Evolutionary conservation across 2,113 vertebrate species (phyloP).

Genomic region (Odontesthes bonariensis): DNA sequence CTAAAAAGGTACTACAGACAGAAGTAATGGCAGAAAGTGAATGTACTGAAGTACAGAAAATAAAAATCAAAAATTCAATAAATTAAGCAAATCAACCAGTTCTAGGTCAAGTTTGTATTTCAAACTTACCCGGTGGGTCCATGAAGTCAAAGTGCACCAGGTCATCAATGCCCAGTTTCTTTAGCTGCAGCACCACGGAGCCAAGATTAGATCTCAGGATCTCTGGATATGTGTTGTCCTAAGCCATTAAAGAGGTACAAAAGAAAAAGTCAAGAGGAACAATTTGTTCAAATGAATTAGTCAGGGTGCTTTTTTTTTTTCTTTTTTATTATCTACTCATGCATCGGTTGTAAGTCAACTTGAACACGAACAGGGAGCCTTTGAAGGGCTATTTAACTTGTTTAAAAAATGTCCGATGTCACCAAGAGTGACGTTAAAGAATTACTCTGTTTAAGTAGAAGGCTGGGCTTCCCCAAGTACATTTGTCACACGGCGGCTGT

Average conservation of each 20-base stretch:
- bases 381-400: slow-evolving; percentile 73
- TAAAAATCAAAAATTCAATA: too few relatives aligned
- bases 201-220: slow-evolving; percentile 96
- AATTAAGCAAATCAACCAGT: neutral
- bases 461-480: slow-evolving; percentile 40
- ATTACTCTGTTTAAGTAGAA: slow-evolving; percentile 63
- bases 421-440: slow-evolving; percentile 56
- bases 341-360: slow-evolving; percentile 58
- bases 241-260: slow-evolving; percentile 19
- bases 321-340: slow-evolving; percentile 61
- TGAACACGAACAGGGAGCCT: slow-evolving; percentile 44
- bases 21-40: too few relatives aligned
- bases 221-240: slow-evolving; percentile 99
- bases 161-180: slow-evolving; percentile 97
- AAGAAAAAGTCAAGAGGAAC: slow-evolving; percentile 19
- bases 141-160: slow-evolving; percentile 99
- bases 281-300: slow-evolving; percentile 62
- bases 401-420: slow-evolving; percentile 66
- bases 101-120: neutral
- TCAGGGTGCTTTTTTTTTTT: slow-evolving; percentile 52
- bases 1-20: too few relatives aligned
- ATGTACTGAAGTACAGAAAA: too few relatives aligned
- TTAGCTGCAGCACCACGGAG: slow-evolving; percentile 95
- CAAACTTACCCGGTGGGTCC: slow-evolving; percentile 94
- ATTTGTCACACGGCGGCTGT: slow-evolving; percentile 65